These are phyloP conservation scores for Aurelia aurita DNA, from an alignment of 30 jellyfish, hydroid and myxozoan species.

Conservation along the genomic window DNA sequence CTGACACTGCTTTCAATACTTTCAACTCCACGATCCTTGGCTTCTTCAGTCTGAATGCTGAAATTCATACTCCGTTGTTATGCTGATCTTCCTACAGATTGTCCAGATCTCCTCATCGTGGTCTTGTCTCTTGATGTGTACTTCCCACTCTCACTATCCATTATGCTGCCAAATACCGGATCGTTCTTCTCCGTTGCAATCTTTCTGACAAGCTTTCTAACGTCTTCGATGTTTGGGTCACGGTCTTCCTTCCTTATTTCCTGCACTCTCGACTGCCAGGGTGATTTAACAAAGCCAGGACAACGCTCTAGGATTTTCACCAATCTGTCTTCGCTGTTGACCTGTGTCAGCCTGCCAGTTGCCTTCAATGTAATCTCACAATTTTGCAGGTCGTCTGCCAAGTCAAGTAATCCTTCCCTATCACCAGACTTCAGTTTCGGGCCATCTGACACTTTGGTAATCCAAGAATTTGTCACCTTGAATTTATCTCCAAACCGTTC, in stretches of 20 bases:
- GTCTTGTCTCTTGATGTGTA: background rate
- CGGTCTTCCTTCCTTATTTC: conserved; percentile 10
- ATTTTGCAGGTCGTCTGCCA: conserved; percentile 47
- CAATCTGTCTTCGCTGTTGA: conserved; percentile 37
- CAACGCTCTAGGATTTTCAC: conserved; percentile 34
- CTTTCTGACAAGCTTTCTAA: background rate
- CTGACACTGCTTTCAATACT: background rate
- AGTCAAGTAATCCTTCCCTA: conserved; percentile 15
- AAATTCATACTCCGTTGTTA: conserved; percentile 1
- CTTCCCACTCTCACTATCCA: conserved; percentile 25
- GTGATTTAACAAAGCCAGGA: conserved; percentile 21
- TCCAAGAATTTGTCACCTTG: conserved; percentile 40
- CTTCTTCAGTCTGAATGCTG: conserved; percentile 9
- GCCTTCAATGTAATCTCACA: conserved; percentile 52
- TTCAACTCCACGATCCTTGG: background rate
- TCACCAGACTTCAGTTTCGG: conserved; percentile 29
- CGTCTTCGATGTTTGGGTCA: conserved; percentile 27
- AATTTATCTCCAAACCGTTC: conserved; percentile 45
- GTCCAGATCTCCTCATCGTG: background rate
- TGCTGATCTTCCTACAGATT: background rate
- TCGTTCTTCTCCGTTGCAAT: conserved; percentile 26
- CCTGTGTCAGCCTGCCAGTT: conserved; percentile 17
- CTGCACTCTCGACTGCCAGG: conserved; percentile 27
- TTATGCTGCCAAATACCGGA: conserved; percentile 35
- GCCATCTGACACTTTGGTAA: conserved; percentile 30